Evolutionary conservation across 2,888 invertebrate genomes (phyloP).

Genomic region (Cinara cedri): DNA sequence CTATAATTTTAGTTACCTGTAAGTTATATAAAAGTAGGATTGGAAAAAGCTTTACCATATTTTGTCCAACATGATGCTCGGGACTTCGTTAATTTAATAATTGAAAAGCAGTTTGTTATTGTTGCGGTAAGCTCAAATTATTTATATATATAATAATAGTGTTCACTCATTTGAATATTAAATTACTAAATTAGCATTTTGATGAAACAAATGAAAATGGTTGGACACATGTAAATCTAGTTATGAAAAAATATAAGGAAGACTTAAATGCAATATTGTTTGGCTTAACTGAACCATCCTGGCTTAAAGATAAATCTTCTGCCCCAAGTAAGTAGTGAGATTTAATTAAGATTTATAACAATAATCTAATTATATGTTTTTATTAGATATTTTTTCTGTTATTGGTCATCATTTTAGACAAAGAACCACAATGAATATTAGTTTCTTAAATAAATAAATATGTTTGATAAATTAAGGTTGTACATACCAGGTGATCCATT

Average conservation of each 20-base stretch:
- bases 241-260: neutral
- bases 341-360: too few relatives aligned
- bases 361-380: too few relatives aligned
- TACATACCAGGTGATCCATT: too few relatives aligned
- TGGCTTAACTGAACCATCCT: conserved; percentile 12
- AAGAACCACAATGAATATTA: too few relatives aligned
- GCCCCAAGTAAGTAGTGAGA: too few relatives aligned
- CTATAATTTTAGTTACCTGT: conserved; percentile 38
- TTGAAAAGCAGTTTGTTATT: too few relatives aligned
- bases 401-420: too few relatives aligned
- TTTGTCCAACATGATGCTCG: conserved; percentile 7
- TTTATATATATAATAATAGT: neutral
- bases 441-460: too few relatives aligned
- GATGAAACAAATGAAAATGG: conserved; percentile 22
- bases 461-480: too few relatives aligned
- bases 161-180: neutral
- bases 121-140: too few relatives aligned
- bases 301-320: neutral
- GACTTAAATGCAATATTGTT: conserved; percentile 26
- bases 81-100: neutral
- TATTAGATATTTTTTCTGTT: too few relatives aligned
- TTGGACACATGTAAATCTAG: conserved; percentile 33
- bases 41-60: conserved; percentile 36
- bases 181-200: conserved; percentile 20
- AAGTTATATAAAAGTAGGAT: conserved; percentile 36